Evolutionary conservation across 2,113 vertebrate species (phyloP).

Genomic region (Corvus hawaiiensis): DNA sequence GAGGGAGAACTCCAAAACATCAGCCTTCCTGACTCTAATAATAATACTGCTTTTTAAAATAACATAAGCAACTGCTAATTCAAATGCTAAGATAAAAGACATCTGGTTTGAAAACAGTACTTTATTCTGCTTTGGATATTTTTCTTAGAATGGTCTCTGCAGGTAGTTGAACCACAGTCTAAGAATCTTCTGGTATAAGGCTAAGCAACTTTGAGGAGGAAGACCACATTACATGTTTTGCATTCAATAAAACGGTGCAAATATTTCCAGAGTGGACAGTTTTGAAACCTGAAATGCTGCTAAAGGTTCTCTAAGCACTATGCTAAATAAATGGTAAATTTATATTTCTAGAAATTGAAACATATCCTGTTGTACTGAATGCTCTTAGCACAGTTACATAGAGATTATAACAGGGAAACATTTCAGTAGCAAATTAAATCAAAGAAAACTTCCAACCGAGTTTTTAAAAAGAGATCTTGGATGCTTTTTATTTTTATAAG

Average conservation of each 20-base stretch:
- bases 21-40: not conserved
- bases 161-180: not conserved
- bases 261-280: not conserved
- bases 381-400: not conserved
- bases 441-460: not conserved
- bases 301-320: not conserved
- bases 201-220: not conserved
- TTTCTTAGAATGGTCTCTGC: not conserved
- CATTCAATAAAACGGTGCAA: not conserved
- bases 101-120: not conserved
- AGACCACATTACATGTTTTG: not conserved
- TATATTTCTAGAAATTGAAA: not conserved
- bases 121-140: not conserved
- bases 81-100: not conserved
- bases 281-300: not conserved
- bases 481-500: accelerated
- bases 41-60: not conserved
- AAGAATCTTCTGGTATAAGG: not conserved
- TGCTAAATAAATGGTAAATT: not conserved
- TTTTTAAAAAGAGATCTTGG: not conserved
- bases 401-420: not conserved
- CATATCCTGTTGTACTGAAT: not conserved
- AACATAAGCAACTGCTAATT: not conserved
- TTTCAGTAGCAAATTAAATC: not conserved
- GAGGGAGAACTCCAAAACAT: not conserved